A percentile compares a stretch with the other conserved stretches of the same genome.
phyloP scores from a whole-genome alignment of 2,113 vertebrate species.

The Antechinus flavipes region DNA sequence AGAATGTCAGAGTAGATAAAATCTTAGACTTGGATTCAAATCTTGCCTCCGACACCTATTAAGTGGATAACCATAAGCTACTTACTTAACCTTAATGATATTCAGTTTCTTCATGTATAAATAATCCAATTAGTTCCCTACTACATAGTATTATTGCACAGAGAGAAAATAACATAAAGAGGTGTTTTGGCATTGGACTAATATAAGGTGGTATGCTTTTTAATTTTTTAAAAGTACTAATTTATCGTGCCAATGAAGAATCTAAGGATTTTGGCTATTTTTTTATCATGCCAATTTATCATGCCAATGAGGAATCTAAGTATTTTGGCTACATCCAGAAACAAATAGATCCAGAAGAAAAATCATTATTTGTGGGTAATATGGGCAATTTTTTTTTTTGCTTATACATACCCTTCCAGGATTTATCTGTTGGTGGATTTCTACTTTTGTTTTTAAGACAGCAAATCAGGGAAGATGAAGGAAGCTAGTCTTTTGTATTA shows the following conservation, averaged over 20 bases:
- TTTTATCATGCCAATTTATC: no score
- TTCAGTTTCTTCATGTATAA: background rate
- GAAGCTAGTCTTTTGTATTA: background rate
- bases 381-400: background rate
- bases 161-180: background rate
- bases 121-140: background rate
- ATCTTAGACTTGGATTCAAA: background rate
- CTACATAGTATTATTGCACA: background rate
- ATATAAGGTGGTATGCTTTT: background rate
- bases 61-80: background rate
- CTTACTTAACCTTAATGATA: background rate
- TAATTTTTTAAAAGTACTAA: background rate
- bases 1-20: background rate
- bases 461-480: background rate
- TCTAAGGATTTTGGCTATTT: background rate
- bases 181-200: background rate
- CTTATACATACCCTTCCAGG: background rate
- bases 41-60: background rate
- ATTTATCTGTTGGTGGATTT: background rate
- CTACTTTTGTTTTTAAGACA: background rate
- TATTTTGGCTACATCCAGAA: background rate
- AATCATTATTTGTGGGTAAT: background rate
- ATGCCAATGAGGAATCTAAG: background rate
- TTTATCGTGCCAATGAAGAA: background rate
- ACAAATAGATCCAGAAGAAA: background rate